Evolutionary conservation across 2,888 invertebrate genomes (phyloP).

Genomic region (Pasiphila rectangulata): DNA sequence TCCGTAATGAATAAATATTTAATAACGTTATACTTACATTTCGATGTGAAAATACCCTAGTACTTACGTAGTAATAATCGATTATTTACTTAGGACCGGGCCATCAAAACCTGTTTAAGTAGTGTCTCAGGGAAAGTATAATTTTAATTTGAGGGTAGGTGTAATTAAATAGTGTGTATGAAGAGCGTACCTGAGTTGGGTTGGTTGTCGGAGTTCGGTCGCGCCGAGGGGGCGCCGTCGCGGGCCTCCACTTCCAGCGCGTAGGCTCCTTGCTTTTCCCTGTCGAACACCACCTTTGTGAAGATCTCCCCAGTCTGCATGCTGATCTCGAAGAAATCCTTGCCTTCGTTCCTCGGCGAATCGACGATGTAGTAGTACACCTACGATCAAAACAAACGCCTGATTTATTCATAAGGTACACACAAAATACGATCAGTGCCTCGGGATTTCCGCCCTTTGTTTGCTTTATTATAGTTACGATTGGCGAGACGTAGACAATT

Average conservation of each 20-base stretch:
- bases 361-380: constrained; percentile 96
- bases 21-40: constrained; percentile 8
- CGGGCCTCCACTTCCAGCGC: constrained; percentile 98
- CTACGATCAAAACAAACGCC: constrained; percentile 70
- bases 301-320: constrained; percentile 97
- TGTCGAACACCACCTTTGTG: constrained; percentile 97
- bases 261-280: constrained; percentile 98
- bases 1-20: constrained; percentile 18
- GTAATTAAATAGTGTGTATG: constrained; percentile 1
- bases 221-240: constrained; percentile 97
- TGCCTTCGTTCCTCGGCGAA: constrained; percentile 94
- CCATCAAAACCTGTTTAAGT: constrained; percentile 15
- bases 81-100: constrained; percentile 29
- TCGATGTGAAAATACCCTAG: constrained; percentile 17
- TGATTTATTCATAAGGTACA: constrained; percentile 46
- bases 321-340: constrained; percentile 98
- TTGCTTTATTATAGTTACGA: constrained; percentile 40
- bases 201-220: constrained; percentile 95
- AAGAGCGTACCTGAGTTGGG: constrained; percentile 92
- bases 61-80: constrained; percentile 17
- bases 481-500: constrained; percentile 29
- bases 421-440: constrained; percentile 40
- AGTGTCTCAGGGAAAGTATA: constrained; percentile 10
- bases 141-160: constrained; percentile 9
- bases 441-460: constrained; percentile 43